Conservation (phyloP, 1,140 invertebrate species). For the Cotesia vestalis region DNA sequence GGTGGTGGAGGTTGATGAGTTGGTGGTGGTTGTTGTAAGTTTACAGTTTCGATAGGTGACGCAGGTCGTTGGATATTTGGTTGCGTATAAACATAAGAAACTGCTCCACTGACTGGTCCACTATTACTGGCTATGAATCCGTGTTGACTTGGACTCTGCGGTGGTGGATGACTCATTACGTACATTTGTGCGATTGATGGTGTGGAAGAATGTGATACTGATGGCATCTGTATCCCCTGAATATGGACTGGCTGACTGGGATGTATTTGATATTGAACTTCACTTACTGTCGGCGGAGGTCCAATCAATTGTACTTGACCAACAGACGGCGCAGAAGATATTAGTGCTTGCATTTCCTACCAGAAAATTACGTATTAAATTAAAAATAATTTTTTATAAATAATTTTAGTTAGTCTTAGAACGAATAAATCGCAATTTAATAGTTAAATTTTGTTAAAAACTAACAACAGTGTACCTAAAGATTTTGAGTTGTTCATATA, state of each 20-base stretch:
- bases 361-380: conserved; percentile 14
- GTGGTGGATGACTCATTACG: conserved; percentile 63
- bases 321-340: conserved; percentile 56
- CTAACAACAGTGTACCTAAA: no score
- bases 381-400: neutral
- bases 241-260: conserved; percentile 61
- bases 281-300: conserved; percentile 60
- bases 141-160: conserved; percentile 50
- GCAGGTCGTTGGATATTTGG: conserved; percentile 55
- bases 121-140: conserved; percentile 58
- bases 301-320: conserved; percentile 62
- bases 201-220: conserved; percentile 57
- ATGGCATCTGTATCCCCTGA: conserved; percentile 52
- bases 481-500: no score
- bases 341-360: conserved; percentile 61
- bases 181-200: conserved; percentile 63
- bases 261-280: conserved; percentile 64
- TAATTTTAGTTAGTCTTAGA: conserved; percentile 10
- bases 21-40: conserved; percentile 62
- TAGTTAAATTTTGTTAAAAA: neutral
- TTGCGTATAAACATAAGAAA: conserved; percentile 63
- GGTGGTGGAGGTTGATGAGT: conserved; percentile 59
- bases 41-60: conserved; percentile 60
- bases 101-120: conserved; percentile 53
- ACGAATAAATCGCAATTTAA: neutral